Percentiles rank a stretch among this genome's conserved stretches.
These are phyloP conservation scores for Sinelater perroti DNA, from an alignment of 2,888 invertebrate genomes.

Conservation along the genomic window DNA sequence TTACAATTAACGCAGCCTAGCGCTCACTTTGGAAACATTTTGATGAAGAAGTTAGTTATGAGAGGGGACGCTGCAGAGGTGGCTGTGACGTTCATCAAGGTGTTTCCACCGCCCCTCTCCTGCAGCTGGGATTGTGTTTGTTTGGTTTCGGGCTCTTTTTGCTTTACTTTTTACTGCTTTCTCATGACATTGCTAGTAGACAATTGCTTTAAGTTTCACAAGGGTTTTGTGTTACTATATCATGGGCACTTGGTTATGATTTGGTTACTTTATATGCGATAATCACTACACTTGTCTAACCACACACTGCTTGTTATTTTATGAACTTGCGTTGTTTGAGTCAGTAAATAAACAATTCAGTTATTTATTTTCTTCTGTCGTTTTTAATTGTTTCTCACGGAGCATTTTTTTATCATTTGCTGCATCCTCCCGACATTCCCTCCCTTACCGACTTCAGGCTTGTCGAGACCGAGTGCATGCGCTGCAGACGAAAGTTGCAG, in stretches of 20 bases:
- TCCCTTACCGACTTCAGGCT: conserved; percentile 67
- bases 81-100: conserved; percentile 63
- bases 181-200: conserved; percentile 43
- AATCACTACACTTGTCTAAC: conserved; percentile 25
- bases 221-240: conserved; percentile 35
- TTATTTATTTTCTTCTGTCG: conserved; percentile 50
- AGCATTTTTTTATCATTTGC: conserved; percentile 61
- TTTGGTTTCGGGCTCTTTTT: conserved; percentile 40
- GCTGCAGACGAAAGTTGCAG: conserved; percentile 87
- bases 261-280: conserved; percentile 15
- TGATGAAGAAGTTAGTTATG: conserved; percentile 54
- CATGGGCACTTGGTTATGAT: conserved; percentile 25
- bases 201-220: conserved; percentile 39
- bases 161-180: conserved; percentile 34
- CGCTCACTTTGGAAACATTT: conserved; percentile 60
- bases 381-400: conserved; percentile 41
- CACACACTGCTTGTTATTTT: conserved; percentile 42
- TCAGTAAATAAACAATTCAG: conserved; percentile 56
- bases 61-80: conserved; percentile 52
- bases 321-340: conserved; percentile 20
- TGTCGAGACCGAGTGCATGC: conserved; percentile 86
- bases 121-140: conserved; percentile 58
- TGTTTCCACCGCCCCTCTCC: conserved; percentile 62
- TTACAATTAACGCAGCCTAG: conserved; percentile 20
- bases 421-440: conserved; percentile 54